Percentiles rank a stretch among this genome's conserved stretches.
Conservation (phyloP, 1,140 invertebrate species). For the Cheumatopsyche charites region DNA sequence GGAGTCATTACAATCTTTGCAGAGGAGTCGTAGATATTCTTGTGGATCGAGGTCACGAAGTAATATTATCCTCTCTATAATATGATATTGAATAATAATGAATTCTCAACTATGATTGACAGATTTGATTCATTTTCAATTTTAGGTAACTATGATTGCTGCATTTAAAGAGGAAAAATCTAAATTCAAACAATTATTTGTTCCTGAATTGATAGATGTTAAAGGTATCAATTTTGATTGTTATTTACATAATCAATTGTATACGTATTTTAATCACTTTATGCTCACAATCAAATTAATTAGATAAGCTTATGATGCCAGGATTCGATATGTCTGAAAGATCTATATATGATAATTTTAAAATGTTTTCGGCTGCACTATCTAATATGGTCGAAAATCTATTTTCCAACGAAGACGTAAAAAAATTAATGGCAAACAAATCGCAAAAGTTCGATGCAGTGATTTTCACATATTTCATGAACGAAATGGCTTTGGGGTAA, state of each 20-base stretch:
- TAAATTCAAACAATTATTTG: slow-evolving; percentile 4
- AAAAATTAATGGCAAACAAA: slow-evolving; percentile 18
- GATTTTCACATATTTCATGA: slow-evolving; percentile 49
- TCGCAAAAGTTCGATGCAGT: slow-evolving; percentile 35
- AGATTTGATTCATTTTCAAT: not conserved
- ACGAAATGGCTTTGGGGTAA: slow-evolving; percentile 49
- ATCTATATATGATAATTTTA: no score
- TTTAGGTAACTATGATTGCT: slow-evolving; percentile 27
- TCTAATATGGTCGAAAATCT: not conserved
- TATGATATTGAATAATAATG: no score
- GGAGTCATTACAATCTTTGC: slow-evolving; percentile 15
- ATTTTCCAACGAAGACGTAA: slow-evolving; percentile 9
- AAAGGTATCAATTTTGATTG: no score
- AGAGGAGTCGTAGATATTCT: not conserved
- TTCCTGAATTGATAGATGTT: not conserved
- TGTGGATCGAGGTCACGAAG: not conserved
- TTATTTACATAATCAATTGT: no score
- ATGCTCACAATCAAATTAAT: no score
- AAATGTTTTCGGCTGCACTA: no score
- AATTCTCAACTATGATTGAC: no score
- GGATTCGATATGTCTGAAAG: no score
- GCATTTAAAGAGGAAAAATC: not conserved
- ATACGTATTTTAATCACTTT: no score
- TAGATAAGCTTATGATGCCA: no score
- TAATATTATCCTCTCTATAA: no score